Conservation (phyloP, 2,113 vertebrate species). For the Entomyzon cyanotis region DNA sequence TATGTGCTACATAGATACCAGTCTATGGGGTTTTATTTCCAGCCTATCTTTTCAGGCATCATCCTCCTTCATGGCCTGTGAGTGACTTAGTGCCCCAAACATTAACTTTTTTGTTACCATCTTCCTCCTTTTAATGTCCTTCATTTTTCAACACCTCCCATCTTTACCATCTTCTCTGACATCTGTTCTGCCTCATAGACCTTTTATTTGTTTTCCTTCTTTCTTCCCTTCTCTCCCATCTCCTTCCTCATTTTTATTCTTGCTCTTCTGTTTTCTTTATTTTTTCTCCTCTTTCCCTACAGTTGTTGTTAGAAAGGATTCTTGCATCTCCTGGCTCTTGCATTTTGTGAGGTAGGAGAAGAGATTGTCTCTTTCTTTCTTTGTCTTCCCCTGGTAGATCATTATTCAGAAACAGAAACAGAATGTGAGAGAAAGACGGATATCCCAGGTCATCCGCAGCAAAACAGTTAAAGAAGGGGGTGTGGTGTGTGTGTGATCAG, state of each 20-base stretch:
- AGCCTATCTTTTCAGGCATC: too few relatives aligned
- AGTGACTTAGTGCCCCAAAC: constrained; percentile 64
- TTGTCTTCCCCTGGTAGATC: constrained; percentile 88
- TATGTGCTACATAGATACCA: too few relatives aligned
- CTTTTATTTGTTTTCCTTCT: not conserved
- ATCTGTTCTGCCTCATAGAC: not conserved
- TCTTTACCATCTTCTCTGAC: constrained; percentile 43
- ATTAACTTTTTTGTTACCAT: constrained; percentile 68
- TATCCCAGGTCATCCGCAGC: constrained; percentile 93
- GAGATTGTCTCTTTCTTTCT: constrained; percentile 92
- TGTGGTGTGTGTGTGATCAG: not conserved
- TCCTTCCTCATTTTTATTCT: not conserved
- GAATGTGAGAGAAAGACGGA: constrained; percentile 77
- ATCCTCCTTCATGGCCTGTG: constrained; percentile 53
- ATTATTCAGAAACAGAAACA: constrained; percentile 83
- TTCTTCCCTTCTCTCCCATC: not conserved
- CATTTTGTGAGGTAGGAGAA: constrained; percentile 83
- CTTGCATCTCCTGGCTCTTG: constrained; percentile 94
- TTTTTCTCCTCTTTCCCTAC: constrained; percentile 21
- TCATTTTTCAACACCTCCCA: constrained; percentile 52
- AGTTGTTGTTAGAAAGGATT: constrained; percentile 78
- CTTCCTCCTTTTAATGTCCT: constrained; percentile 53
- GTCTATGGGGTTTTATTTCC: too few relatives aligned
- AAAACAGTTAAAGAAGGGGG: constrained; percentile 72
- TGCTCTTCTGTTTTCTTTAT: not conserved